Base-by-base conservation (phyloP, 2,113 vertebrate species). In the Balaeniceps rex region DNA sequence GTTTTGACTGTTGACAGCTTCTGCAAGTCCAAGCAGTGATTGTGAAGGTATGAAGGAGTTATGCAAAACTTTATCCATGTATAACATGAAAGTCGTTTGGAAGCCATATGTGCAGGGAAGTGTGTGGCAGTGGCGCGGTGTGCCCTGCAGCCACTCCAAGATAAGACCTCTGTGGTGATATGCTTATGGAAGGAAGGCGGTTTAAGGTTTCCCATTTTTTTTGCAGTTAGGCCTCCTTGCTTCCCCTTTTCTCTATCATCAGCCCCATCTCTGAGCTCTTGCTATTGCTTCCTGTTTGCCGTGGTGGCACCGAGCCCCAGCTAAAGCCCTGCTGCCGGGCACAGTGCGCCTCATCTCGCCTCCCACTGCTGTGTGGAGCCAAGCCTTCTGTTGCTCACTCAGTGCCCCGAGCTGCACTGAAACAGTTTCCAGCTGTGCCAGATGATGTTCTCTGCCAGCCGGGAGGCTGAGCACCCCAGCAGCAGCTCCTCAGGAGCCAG, bases 1-100 rank as follows among this genome's bases (percentile, higher is more conserved):
- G 69, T 69, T 29, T 84, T 0, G 0, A 24, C n/a, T n/a, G 63
- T 66, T 60, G 74, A 82, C 85, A 88, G 69, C 54, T 93, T 79
- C 54, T 94, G 75, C 89, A 94, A 84, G 87, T 90, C 85, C 49
- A 57, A 90, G 89, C 87, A 91, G 65, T 33, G 55, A 70, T 70
- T 0, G 0, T n/a, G 54, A 49, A 70, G 70, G 82, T 0, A 1
- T 1, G 1, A 70, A 74, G 65, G 17, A 60, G 22, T 84, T 84
- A 29, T 0, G 21, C 46, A 65, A 88, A 96, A 44, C 69, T 54
- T 24, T 21, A 47, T 58, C 65, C 1, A 0, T 31, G 26, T 71
- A 24, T 46, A 63, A 63, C 0, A 2, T 29, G 38, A 24, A 64
- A 74, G 66, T 68, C 4, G 0, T 38, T 83, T 46, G 58, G 65